Evolutionary conservation across 2,113 vertebrate species (phyloP).

Genomic region (Choloepus hoffmanni): DNA sequence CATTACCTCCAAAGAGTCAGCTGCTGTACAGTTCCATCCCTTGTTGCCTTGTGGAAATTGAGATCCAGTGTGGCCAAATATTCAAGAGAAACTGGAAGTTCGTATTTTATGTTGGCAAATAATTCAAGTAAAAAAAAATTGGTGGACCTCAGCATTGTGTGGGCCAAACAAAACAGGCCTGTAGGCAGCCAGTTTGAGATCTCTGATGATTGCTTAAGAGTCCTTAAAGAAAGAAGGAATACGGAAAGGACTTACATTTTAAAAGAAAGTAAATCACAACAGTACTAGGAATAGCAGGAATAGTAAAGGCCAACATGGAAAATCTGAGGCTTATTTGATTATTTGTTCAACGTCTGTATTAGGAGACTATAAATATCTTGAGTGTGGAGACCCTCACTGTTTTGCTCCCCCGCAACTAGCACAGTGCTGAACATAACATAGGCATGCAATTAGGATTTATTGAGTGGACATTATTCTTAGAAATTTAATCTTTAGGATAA

Average conservation of each 20-base stretch:
- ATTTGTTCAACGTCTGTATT: slow-evolving; percentile 71
- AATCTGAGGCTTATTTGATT: slow-evolving; percentile 62
- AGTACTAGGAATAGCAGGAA: slow-evolving; percentile 40
- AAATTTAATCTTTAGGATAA: slow-evolving; percentile 23
- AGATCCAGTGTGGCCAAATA: neutral
- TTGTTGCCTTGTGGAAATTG: neutral
- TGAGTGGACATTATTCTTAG: slow-evolving; percentile 56
- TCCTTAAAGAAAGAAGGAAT: neutral
- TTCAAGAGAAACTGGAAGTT: slow-evolving; percentile 51
- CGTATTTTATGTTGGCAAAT: slow-evolving; percentile 48
- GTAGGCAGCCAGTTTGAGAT: slow-evolving; percentile 19
- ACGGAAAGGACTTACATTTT: neutral
- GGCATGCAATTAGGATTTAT: neutral
- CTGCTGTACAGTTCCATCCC: neutral
- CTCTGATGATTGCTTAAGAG: neutral
- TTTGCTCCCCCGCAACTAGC: neutral
- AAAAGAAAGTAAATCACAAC: slow-evolving; percentile 38
- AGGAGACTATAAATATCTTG: slow-evolving; percentile 50
- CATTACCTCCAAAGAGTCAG: neutral
- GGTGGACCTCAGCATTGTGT: slow-evolving; percentile 19
- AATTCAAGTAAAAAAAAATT: slow-evolving; percentile 26
- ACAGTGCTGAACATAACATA: slow-evolving; percentile 49
- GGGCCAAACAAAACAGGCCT: slow-evolving; percentile 51
- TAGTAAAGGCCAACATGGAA: slow-evolving; percentile 52
- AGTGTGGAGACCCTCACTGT: slow-evolving; percentile 2